Evolutionary conservation across 1,140 invertebrate species (phyloP).

Genomic region (Bombus huntii): DNA sequence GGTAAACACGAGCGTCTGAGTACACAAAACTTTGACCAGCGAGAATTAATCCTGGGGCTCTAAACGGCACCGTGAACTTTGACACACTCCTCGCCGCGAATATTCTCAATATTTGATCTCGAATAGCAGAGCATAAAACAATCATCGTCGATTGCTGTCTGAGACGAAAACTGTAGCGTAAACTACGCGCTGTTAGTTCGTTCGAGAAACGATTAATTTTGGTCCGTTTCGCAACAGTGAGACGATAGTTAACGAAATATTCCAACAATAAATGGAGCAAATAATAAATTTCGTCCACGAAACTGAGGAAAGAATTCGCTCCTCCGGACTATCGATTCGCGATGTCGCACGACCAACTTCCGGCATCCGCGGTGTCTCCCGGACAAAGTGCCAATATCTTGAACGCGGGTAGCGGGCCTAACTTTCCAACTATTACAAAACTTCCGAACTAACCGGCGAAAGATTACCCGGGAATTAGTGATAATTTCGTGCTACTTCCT

Average conservation of each 20-base stretch:
- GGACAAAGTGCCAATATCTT: conserved; percentile 43
- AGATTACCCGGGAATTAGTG: conserved; percentile 53
- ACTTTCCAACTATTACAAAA: conserved; percentile 54
- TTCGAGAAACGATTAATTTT: neutral
- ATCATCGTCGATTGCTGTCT: neutral
- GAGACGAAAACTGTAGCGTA: neutral
- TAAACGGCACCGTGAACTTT: neutral
- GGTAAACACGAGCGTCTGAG: neutral
- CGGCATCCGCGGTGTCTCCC: conserved; percentile 20
- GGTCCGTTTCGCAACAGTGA: neutral
- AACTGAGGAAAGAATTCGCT: conserved; percentile 14
- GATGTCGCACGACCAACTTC: conserved; percentile 12
- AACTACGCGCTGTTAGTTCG: neutral
- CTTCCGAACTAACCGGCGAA: conserved; percentile 43
- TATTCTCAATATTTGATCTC: conserved; percentile 27
- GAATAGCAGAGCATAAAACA: neutral
- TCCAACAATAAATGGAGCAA: too few species aligned
- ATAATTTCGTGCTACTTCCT: conserved; percentile 49
- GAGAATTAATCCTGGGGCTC: conserved; percentile 3
- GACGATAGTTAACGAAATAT: neutral
- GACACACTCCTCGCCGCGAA: conserved; percentile 15
- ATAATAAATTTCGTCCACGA: neutral
- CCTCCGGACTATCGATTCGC: conserved; percentile 14
- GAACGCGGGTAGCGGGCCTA: neutral
- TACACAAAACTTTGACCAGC: conserved; percentile 28